phyloP scores from a whole-genome alignment of 2,113 vertebrate genomes.

The Sigmodon hispidus region DNA sequence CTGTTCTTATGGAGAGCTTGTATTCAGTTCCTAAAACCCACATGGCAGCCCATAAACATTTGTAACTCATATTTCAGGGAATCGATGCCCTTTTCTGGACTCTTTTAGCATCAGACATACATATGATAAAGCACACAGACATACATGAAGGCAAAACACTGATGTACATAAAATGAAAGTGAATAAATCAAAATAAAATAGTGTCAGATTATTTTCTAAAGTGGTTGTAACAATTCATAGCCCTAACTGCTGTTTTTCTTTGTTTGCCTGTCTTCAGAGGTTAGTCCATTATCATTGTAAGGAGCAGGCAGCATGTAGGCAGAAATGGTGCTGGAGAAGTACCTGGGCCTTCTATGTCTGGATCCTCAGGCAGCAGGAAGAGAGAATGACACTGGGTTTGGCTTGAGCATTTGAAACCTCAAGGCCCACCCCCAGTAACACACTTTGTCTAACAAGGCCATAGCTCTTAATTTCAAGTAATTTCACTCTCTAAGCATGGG shows the following conservation, averaged over 20 bases:
- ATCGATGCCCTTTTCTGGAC: not conserved
- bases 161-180: not conserved
- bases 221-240: not conserved
- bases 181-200: not conserved
- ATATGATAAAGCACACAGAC: not conserved
- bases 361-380: not conserved
- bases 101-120: not conserved
- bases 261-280: not conserved
- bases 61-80: not conserved
- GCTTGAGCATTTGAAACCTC: not conserved
- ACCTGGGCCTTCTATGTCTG: not conserved
- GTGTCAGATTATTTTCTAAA: constrained; percentile 37
- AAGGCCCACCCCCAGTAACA: not conserved
- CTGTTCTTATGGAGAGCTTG: not conserved
- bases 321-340: not conserved
- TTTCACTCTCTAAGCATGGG: not conserved
- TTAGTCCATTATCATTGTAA: not conserved
- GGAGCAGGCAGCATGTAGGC: not conserved
- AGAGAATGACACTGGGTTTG: not conserved
- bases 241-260: not conserved
- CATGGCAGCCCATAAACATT: not conserved
- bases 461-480: not conserved
- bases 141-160: not conserved
- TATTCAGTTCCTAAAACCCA: not conserved
- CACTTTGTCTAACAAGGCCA: not conserved